Percentiles rank a stretch among this genome's conserved stretches.
These are phyloP conservation scores for Coracias cyanogaster DNA, from an alignment of 2,797 vertebrate genomes.

Conservation along the genomic window DNA sequence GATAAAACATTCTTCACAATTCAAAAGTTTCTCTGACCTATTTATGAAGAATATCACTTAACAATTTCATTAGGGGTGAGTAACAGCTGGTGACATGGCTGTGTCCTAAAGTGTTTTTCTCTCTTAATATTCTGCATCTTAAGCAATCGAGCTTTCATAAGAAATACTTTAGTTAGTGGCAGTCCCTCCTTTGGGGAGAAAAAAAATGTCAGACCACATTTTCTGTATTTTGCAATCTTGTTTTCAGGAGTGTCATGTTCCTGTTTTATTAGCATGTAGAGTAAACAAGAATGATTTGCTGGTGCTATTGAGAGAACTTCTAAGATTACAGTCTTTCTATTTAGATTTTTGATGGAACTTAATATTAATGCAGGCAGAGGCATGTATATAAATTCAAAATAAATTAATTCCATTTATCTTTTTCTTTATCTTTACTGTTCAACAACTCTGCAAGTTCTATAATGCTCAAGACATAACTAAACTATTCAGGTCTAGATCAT, in stretches of 20 bases:
- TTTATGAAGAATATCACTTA: conserved; percentile 89
- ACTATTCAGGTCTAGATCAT: conserved; percentile 44
- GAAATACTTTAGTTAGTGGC: conserved; percentile 84
- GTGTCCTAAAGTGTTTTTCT: conserved; percentile 87
- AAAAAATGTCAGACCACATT: conserved; percentile 88
- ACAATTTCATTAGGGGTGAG: conserved; percentile 87
- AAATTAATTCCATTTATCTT: conserved; percentile 73
- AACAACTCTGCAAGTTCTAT: conserved; percentile 58
- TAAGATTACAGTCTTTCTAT: conserved; percentile 65
- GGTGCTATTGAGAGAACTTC: conserved; percentile 72
- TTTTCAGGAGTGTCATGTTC: conserved; percentile 80
- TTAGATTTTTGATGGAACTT: conserved; percentile 71
- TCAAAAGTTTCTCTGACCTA: conserved; percentile 83
- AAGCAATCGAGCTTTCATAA: conserved; percentile 87
- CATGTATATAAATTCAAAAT: conserved; percentile 71
- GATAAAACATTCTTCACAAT: conserved; percentile 70
- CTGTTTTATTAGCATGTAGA: conserved; percentile 78
- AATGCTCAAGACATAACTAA: background rate
- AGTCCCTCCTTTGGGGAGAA: conserved; percentile 84
- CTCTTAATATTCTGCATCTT: conserved; percentile 87
- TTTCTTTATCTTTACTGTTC: conserved; percentile 32
- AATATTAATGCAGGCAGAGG: conserved; percentile 72
- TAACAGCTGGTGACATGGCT: conserved; percentile 89
- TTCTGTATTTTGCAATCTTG: conserved; percentile 80
- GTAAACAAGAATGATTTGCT: conserved; percentile 82